Conservation (phyloP, 2,888 invertebrate species). For the Drosophila anceps region DNA sequence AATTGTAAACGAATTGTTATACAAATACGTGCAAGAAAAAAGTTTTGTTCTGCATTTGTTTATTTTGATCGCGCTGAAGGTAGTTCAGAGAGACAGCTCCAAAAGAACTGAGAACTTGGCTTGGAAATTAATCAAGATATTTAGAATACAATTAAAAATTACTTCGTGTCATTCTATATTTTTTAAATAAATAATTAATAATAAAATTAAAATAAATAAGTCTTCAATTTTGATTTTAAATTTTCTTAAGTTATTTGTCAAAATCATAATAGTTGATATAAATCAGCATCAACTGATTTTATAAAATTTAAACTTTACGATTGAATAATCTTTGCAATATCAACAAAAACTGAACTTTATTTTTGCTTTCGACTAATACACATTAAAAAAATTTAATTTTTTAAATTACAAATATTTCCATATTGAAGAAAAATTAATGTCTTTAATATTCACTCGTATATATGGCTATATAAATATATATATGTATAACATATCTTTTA, state of each 20-base stretch:
- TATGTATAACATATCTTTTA: not conserved
- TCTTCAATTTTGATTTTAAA: not conserved
- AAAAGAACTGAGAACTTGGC: not conserved
- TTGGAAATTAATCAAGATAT: not conserved
- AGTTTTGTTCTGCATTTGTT: constrained; percentile 19
- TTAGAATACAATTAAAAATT: too few species aligned
- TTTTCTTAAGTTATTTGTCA: not conserved
- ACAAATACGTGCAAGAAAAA: constrained; percentile 23
- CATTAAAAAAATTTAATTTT: not conserved
- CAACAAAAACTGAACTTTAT: not conserved
- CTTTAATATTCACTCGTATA: not conserved
- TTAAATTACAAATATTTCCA: not conserved
- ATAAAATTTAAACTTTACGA: not conserved
- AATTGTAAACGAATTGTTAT: constrained; percentile 35
- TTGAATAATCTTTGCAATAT: not conserved
- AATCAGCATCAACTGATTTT: too few species aligned
- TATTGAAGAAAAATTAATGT: not conserved
- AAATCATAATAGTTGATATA: not conserved
- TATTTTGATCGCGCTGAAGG: constrained; percentile 35
- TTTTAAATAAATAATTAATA: not conserved
- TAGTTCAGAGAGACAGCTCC: not conserved
- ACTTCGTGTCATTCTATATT: not conserved
- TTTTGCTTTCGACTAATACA: not conserved
- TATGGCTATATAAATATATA: not conserved
- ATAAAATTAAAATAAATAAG: not conserved